phyloP scores from a whole-genome alignment of 2,113 vertebrate genomes.

The Pachyramphus minor region DNA sequence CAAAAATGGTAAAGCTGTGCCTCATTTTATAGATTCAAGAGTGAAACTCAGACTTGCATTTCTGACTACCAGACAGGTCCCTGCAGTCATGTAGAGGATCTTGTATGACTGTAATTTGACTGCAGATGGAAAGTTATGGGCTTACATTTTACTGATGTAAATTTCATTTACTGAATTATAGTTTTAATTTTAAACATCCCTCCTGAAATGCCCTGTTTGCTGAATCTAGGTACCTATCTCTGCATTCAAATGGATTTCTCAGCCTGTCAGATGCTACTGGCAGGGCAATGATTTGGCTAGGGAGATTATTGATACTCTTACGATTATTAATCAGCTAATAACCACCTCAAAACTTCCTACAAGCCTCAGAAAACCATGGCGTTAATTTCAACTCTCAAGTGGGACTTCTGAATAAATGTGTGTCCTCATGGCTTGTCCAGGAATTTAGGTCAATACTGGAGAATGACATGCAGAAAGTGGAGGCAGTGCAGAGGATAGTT shows the following conservation, averaged over 20 bases:
- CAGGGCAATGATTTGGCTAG: neutral
- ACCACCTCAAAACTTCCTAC: neutral
- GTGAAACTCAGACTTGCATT: neutral
- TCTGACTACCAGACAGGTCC: neutral
- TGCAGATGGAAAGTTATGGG: neutral
- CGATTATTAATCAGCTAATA: neutral
- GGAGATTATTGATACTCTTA: neutral
- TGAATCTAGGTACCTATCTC: neutral
- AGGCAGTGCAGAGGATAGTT: neutral
- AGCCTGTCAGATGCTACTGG: neutral
- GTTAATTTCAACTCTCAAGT: neutral
- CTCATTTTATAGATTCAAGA: neutral
- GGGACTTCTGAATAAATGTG: neutral
- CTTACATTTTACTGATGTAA: neutral
- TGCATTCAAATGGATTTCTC: neutral
- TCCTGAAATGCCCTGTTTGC: neutral
- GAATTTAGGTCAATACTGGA: neutral
- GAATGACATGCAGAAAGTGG: neutral
- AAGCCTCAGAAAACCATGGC: neutral
- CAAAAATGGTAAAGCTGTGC: neutral
- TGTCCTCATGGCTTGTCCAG: neutral
- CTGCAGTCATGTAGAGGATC: neutral
- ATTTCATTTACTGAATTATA: neutral
- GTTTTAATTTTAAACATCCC: neutral
- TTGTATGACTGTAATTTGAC: neutral